Base-by-base conservation (phyloP, 2,113 vertebrate species). In the Lagenorhynchus albirostris region DNA sequence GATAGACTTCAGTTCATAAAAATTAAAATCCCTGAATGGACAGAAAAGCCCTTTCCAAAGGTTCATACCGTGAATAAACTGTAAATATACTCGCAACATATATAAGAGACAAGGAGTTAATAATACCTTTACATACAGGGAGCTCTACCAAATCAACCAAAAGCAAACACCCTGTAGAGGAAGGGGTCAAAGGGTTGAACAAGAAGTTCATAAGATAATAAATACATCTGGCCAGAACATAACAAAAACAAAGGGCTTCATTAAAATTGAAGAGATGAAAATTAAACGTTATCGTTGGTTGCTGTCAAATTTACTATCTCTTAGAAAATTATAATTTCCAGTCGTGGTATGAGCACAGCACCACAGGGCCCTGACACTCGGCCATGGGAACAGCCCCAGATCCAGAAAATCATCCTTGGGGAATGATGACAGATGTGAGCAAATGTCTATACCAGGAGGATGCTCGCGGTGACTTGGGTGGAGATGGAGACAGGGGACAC, bases 351-450 rank as follows among this genome's bases (percentile, higher is more conserved):
- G 26, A 80, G 38, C 38, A 0, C 21, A 55, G 26, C n/a, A 8
- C n/a, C 31, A 3, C 20, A 23, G 1, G 21, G 33, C 31, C 23
- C 62, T n/a, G n/a, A 29, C n/a, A 31, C 7, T 5, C 11, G 0
- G 33, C 70, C 47, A 14, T 38, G 29, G 55, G n/a, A 53, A 71
- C 15, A 17, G 25, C 47, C 5, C 36, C 58, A 17, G 21, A 18
- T 10, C 33, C 62, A 63, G 76, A 83, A 63, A 47, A 12, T 13
- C 8, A 1, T 70, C 38, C 47, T 9, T 8, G 86, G n/a, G 47
- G 81, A 50, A 67, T 44, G 47, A 67, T n/a, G 44, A 41, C 44
- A 58, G 68, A 77, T 8, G n/a, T 25, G 17, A 53, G 21, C 36
- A 47, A 81, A n/a, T 8, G 85, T 77, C 26, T 6, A 3, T 9